A percentile compares a stretch with the other conserved stretches of the same genome.
Conservation (phyloP, 2,888 invertebrate species). For the Trachelus stipa region DNA sequence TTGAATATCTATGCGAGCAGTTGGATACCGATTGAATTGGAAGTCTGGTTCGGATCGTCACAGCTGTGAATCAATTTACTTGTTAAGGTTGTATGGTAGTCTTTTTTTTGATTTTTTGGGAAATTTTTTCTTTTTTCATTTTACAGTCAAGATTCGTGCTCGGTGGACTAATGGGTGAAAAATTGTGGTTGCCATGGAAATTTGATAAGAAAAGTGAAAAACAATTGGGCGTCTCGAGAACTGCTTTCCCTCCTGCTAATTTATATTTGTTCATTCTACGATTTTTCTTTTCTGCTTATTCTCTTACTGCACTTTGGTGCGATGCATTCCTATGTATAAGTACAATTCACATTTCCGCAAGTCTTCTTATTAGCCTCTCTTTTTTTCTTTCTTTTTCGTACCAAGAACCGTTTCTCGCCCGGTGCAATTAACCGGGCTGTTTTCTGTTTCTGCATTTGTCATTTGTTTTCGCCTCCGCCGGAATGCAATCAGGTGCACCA, state of each 20-base stretch:
- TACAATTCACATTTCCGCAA: constrained; percentile 35
- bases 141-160: too few relatives aligned
- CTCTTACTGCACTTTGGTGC: background rate
- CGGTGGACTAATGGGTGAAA: background rate
- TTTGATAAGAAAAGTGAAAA: constrained; percentile 45
- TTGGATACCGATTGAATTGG: constrained; percentile 15
- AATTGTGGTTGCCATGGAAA: constrained; percentile 41
- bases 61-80: background rate
- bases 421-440: constrained; percentile 16
- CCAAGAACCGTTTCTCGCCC: constrained; percentile 15
- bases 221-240: constrained; percentile 32
- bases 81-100: background rate
- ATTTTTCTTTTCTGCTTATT: constrained; percentile 20
- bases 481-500: constrained; percentile 48
- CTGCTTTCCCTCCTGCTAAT: constrained; percentile 21
- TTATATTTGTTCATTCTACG: constrained; percentile 23
- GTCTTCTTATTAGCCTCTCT: constrained; percentile 33
- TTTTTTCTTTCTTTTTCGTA: background rate
- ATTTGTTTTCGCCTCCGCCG: constrained; percentile 53
- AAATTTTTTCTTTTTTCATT: too few relatives aligned
- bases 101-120: background rate
- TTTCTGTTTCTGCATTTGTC: constrained; percentile 44
- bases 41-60: background rate
- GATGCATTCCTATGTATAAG: background rate
- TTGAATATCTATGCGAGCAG: background rate